Percentiles rank a stretch among this genome's conserved stretches.
phyloP scores from a whole-genome alignment of 2,888 invertebrate species.

The Eilema depressum region DNA sequence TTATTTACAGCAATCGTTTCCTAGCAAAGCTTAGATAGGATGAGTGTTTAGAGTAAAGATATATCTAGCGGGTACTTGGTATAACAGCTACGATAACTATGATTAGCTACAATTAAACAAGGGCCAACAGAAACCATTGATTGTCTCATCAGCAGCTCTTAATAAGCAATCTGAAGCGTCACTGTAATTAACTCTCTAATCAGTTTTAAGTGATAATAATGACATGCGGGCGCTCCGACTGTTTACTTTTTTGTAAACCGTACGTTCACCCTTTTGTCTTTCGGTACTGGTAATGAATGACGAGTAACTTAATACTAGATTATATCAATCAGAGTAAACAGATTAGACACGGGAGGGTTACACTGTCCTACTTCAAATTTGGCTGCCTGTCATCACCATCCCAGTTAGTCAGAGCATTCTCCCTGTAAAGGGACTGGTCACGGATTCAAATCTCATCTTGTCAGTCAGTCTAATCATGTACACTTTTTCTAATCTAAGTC shows the following conservation, averaged over 20 bases:
- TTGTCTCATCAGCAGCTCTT: constrained; percentile 72
- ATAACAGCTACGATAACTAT: not conserved
- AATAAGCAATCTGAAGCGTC: constrained; percentile 82
- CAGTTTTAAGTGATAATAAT: constrained; percentile 83
- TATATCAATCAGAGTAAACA: constrained; percentile 5
- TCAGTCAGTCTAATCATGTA: no score
- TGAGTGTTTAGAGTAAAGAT: no score
- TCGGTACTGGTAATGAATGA: constrained; percentile 39
- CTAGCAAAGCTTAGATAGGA: no score
- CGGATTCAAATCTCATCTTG: no score
- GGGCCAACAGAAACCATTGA: constrained; percentile 56
- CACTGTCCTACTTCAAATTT: not conserved
- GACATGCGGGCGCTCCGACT: constrained; percentile 79
- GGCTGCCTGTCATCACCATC: no score
- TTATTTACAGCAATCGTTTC: no score
- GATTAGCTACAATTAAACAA: constrained; percentile 38
- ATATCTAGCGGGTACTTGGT: no score
- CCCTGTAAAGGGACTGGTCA: no score
- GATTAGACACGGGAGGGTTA: not conserved
- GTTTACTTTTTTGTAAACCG: constrained; percentile 70
- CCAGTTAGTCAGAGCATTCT: no score
- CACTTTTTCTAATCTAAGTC: no score
- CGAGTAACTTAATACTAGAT: constrained; percentile 15
- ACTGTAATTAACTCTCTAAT: constrained; percentile 81
- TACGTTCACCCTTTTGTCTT: constrained; percentile 74